Evolutionary conservation across 2,888 invertebrate genomes (phyloP), one percentile per base, ranked within the genome.

Genomic region (Sphinx pinastri): DNA sequence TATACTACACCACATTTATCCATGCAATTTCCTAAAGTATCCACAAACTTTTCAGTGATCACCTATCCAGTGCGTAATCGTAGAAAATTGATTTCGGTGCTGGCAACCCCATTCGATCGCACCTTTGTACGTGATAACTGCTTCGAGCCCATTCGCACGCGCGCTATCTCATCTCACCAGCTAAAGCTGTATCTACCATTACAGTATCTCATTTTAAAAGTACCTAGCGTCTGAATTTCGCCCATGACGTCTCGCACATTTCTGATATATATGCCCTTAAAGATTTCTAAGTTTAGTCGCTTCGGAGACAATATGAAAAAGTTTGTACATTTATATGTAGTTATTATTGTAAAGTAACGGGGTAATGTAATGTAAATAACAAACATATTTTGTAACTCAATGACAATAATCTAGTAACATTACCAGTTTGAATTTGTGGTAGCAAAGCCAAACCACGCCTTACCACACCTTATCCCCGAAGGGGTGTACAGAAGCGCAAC

Each of bases 71-170:
- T 38, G 38, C 38, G 38, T n/a, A 67, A 67, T 31, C 12, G n/a
- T 14, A 19, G 51, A 38, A 60, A 69, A 69, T 68, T 72, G 66
- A 72, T 71, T 73, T 74, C 70, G 73, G 74, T 75, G 68, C 59
- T 19, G 68, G 51, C 69, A 54, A 63, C 52, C 45, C 69, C 67
- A 70, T 71, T 77, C 78, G 77, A 75, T 77, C 71, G 76, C 79
- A 80, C 80, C 77, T 77, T 71, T 71, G 74, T 82, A 88, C 87
- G 86, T 87, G 84, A 73, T 81, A 85, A 87, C 82, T 79, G 80
- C 78, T 76, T 68, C 70, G 70, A 72, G 74, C 76, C 76, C 77
- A 75, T 85, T 84, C 76, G 77, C 83, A 86, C 85, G 85, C 80
- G 78, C 78, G 77, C 75, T 78, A 80, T 81, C 84, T 80, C 75